Evolutionary conservation across 2,888 invertebrate species (phyloP).

Genomic region (Spisula subtruncata): DNA sequence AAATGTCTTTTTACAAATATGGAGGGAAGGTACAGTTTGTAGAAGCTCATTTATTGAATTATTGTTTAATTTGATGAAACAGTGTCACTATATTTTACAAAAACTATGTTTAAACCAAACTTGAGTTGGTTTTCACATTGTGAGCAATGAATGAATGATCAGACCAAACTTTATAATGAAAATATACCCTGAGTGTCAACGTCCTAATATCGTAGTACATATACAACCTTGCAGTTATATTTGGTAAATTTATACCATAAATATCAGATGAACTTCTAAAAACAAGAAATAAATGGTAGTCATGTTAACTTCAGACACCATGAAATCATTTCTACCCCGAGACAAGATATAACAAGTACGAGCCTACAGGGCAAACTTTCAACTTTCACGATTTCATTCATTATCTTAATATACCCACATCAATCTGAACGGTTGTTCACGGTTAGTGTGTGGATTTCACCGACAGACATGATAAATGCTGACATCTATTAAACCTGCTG

Average conservation of each 20-base stretch:
- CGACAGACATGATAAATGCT: not conserved
- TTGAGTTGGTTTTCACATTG: too few species aligned
- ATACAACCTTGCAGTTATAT: not conserved
- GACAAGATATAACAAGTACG: not conserved
- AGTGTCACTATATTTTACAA: too few species aligned
- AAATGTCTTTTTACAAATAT: too few species aligned
- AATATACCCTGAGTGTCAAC: too few species aligned
- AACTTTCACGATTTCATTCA: slow-evolving; percentile 13
- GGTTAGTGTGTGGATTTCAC: not conserved
- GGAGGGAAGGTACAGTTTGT: too few species aligned
- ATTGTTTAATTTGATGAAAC: too few species aligned
- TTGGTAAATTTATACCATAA: not conserved
- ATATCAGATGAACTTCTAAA: not conserved
- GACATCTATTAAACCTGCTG: slow-evolving; percentile 1
- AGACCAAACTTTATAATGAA: too few species aligned
- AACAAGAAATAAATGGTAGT: not conserved
- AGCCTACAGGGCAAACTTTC: not conserved
- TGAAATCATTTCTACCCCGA: not conserved
- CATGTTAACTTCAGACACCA: not conserved
- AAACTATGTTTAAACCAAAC: too few species aligned
- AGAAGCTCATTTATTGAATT: too few species aligned
- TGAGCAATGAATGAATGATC: too few species aligned
- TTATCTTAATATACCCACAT: not conserved
- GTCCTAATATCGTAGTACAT: too few species aligned
- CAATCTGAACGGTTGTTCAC: not conserved